These are phyloP conservation scores for Horisme vitalbata DNA, from an alignment of 2,888 invertebrate genomes.

Conservation along the genomic window DNA sequence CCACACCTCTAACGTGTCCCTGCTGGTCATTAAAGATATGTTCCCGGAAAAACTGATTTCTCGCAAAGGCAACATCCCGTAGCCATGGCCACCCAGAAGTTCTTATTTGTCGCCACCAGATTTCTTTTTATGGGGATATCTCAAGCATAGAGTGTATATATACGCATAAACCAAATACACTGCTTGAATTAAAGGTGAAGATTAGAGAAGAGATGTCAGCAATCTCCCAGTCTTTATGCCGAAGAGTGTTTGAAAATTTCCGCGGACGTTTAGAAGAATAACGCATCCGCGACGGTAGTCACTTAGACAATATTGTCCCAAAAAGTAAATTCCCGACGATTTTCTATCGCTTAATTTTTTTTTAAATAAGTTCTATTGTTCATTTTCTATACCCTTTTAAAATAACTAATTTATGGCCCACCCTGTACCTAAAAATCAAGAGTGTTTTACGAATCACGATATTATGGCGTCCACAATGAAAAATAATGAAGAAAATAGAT, in stretches of 20 bases:
- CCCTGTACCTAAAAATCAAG: too few relatives aligned
- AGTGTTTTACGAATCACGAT: too few relatives aligned
- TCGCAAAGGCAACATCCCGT: slow-evolving; percentile 30
- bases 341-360: too few relatives aligned
- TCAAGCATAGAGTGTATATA: slow-evolving; percentile 10
- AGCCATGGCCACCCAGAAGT: slow-evolving; percentile 20
- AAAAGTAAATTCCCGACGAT: too few relatives aligned
- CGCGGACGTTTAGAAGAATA: slow-evolving; percentile 33
- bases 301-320: too few relatives aligned
- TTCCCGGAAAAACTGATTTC: slow-evolving; percentile 29
- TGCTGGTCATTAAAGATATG: slow-evolving; percentile 25
- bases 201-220: slow-evolving; percentile 29
- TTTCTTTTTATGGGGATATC: slow-evolving; percentile 21
- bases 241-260: slow-evolving; percentile 33
- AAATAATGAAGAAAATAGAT: too few relatives aligned
- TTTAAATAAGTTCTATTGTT: too few relatives aligned
- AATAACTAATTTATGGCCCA: too few relatives aligned
- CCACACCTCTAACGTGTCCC: slow-evolving; percentile 27
- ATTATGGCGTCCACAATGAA: too few relatives aligned
- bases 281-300: too few relatives aligned
- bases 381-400: too few relatives aligned
- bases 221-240: slow-evolving; percentile 28
- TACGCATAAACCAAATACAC: too few relatives aligned
- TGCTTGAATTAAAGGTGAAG: not conserved
- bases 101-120: slow-evolving; percentile 19